Evolutionary conservation across 2,113 vertebrate genomes (phyloP).

Genomic region (Spea bombifrons): DNA sequence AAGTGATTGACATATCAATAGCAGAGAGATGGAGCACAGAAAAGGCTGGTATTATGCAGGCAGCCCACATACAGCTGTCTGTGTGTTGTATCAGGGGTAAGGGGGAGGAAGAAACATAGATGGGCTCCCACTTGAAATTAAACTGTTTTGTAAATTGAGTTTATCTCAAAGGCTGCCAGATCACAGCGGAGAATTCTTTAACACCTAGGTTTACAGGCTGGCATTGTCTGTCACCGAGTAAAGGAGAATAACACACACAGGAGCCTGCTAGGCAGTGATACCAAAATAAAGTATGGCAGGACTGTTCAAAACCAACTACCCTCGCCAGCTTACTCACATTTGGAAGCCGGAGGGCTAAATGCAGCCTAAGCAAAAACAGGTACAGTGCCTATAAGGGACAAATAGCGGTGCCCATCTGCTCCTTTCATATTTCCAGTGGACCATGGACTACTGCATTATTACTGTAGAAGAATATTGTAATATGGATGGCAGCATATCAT

Average conservation of each 20-base stretch:
- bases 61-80: neutral
- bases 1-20: slow-evolving; percentile 38
- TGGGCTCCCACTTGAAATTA: slow-evolving; percentile 8
- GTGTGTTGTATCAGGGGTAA: slow-evolving; percentile 7
- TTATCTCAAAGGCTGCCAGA: neutral
- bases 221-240: neutral
- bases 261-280: too few relatives aligned
- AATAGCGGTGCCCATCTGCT: too few relatives aligned
- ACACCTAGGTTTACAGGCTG: neutral
- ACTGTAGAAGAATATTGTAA: too few relatives aligned
- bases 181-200: slow-evolving; percentile 1
- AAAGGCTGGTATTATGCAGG: slow-evolving; percentile 23
- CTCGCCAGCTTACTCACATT: too few relatives aligned
- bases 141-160: slow-evolving; percentile 31
- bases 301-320: too few relatives aligned
- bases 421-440: too few relatives aligned
- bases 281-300: too few relatives aligned
- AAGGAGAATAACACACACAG: neutral
- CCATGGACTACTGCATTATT: too few relatives aligned
- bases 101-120: slow-evolving; percentile 21
- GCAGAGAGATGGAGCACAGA: neutral
- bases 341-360: too few relatives aligned
- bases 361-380: too few relatives aligned
- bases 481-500: too few relatives aligned
- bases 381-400: too few relatives aligned